These are phyloP conservation scores for Engystomops pustulosus DNA, from an alignment of 2,113 vertebrate species.

Conservation along the genomic window DNA sequence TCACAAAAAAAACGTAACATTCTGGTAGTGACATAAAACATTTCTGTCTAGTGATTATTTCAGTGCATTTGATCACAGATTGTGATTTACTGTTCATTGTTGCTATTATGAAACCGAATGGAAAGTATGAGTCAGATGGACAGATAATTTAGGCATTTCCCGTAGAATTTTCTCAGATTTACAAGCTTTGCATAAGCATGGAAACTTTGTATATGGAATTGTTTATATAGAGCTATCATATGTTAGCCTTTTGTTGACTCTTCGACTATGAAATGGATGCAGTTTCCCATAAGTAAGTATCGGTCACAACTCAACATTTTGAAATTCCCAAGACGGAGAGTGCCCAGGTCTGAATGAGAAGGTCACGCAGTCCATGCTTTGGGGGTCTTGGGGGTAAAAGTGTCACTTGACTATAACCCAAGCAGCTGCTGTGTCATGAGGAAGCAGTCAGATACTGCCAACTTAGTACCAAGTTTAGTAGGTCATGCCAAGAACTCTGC, in stretches of 20 bases:
- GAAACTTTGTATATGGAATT: constrained; percentile 19
- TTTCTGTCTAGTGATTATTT: neutral
- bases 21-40: too few species aligned
- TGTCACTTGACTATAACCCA: too few species aligned
- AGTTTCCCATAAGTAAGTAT: neutral
- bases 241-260: neutral
- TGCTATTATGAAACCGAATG: constrained; percentile 68
- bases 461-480: too few species aligned
- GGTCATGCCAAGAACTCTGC: too few species aligned
- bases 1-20: too few species aligned
- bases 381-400: too few species aligned
- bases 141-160: constrained; percentile 71
- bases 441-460: too few species aligned
- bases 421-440: too few species aligned
- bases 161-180: constrained; percentile 60
- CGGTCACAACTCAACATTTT: neutral
- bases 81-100: constrained; percentile 54
- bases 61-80: constrained; percentile 61
- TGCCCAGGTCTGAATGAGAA: too few species aligned
- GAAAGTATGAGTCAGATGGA: constrained; percentile 75
- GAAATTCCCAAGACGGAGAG: neutral
- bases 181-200: neutral
- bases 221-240: neutral
- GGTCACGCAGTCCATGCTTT: too few species aligned
- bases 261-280: neutral